Conservation (phyloP, 2,888 invertebrate genomes). For the Neoscelio sp. region DNA sequence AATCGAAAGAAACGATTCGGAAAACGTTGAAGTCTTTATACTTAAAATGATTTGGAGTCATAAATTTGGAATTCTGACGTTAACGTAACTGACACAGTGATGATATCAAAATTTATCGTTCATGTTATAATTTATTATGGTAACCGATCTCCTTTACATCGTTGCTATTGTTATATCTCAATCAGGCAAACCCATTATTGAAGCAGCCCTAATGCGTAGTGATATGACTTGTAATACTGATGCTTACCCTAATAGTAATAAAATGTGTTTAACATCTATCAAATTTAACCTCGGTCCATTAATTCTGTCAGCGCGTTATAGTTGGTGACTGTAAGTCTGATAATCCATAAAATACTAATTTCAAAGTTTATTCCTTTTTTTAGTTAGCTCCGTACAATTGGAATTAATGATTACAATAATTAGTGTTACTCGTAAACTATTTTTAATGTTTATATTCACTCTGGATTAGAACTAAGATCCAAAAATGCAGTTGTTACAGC, state of each 20-base stretch:
- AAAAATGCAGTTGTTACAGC: too few relatives aligned
- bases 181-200: conserved; percentile 4
- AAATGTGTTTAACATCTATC: conserved; percentile 34
- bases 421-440: too few relatives aligned
- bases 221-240: conserved; percentile 12
- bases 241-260: conserved; percentile 16
- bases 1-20: conserved; percentile 35
- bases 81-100: too few relatives aligned
- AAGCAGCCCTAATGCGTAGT: neutral
- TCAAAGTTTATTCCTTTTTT: neutral
- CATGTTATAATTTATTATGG: conserved; percentile 18
- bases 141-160: neutral
- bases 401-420: too few relatives aligned
- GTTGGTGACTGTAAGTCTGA: neutral
- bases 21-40: too few relatives aligned
- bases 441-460: too few relatives aligned
- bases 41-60: too few relatives aligned
- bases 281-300: conserved; percentile 31
- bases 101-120: conserved; percentile 6
- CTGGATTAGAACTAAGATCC: too few relatives aligned
- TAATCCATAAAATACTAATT: conserved; percentile 7
- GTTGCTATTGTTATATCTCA: conserved; percentile 21
- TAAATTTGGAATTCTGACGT: too few relatives aligned
- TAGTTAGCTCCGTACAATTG: too few relatives aligned
- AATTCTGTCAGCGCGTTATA: neutral